Evolutionary conservation across 2,797 vertebrate species (phyloP), one percentile per base, ranked within the genome.

Genomic region (Channallabes apus): DNA sequence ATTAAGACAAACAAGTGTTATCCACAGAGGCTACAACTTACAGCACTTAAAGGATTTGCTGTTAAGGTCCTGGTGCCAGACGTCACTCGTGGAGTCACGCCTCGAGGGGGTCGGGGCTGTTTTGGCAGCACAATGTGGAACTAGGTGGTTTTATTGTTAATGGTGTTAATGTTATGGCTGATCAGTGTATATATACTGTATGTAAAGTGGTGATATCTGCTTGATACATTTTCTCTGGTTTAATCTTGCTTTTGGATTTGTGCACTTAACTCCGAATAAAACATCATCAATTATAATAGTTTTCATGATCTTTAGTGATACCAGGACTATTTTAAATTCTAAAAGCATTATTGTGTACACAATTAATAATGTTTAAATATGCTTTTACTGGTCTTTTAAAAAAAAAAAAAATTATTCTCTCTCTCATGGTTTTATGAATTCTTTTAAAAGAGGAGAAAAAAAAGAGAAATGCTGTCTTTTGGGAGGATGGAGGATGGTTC

Each of bases 401-500:
- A 56, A 76, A 61, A 54, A 18, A 27, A 32, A 82, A 38, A 56
- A 46, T 68, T 14, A 35, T 86, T n/a, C 46, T 86, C 79, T 75
- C 61, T 64, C 86, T 76, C 51, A 32, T 80, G 29, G 38, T n/a
- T 17, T 62, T 51, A 29, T 67, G 46, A 83, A 85, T 54, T 7
- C 58, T 35, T 20, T 64, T 3, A 32, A 87, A 67, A 73, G 51
- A 86, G 79, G 81, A 68, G n/a, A 29, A 80, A 79, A 17, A 56
- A 4, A 56, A 0, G 20, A 58, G 15, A 35, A 82, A n/a, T 38
- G 38, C 1, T 65, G 75, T n/a, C 86, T 84, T 82, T 58, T 35
- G 87, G 90, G 82, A 87, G 38, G 78, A 73, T 29, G 59, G 85
- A 59, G 51, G 78, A 81, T 68, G 67, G 86, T 86, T 91, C 86